phyloP scores from a whole-genome alignment of 2,113 vertebrate species.

The Oxygymnocypris stewartii region DNA sequence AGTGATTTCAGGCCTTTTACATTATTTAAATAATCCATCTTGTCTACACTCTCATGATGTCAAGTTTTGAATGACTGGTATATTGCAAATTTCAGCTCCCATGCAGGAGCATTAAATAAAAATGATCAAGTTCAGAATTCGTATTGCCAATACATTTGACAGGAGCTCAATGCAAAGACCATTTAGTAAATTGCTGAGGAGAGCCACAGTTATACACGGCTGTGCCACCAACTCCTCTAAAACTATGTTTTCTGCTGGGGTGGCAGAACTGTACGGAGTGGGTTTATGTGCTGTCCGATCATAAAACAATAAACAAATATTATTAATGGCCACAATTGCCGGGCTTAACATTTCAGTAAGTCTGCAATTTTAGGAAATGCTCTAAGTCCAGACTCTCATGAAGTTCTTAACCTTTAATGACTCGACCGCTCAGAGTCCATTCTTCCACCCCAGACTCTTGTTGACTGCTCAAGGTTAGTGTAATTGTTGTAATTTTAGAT shows the following conservation, averaged over 20 bases:
- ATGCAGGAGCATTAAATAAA: conserved; percentile 46
- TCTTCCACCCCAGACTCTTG: neutral
- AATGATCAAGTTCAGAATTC: conserved; percentile 23
- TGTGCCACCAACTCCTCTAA: conserved; percentile 24
- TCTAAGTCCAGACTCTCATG: conserved; percentile 1
- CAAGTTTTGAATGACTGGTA: conserved; percentile 14
- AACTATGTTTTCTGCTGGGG: conserved; percentile 28
- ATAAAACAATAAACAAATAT: conserved; percentile 34
- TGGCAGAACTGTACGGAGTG: conserved; percentile 5
- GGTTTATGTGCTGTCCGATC: conserved; percentile 28
- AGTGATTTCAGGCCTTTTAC: neutral
- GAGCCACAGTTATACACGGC: neutral
- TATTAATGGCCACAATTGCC: conserved; percentile 36
- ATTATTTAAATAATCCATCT: conserved; percentile 9
- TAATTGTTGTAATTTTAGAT: neutral
- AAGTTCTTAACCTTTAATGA: conserved; percentile 19
- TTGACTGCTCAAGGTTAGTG: neutral
- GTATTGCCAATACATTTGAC: conserved; percentile 45
- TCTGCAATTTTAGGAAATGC: conserved; percentile 29
- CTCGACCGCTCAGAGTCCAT: conserved; percentile 2
- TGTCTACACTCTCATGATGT: conserved; percentile 9
- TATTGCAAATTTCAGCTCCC: conserved; percentile 36
- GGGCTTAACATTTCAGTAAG: conserved; percentile 22
- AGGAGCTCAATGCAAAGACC: conserved; percentile 53
- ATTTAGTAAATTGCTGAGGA: conserved; percentile 41